Percentiles rank a stretch among this genome's conserved stretches.
Conservation (phyloP, 1,140 invertebrate species). For the Charaxes varanes region DNA sequence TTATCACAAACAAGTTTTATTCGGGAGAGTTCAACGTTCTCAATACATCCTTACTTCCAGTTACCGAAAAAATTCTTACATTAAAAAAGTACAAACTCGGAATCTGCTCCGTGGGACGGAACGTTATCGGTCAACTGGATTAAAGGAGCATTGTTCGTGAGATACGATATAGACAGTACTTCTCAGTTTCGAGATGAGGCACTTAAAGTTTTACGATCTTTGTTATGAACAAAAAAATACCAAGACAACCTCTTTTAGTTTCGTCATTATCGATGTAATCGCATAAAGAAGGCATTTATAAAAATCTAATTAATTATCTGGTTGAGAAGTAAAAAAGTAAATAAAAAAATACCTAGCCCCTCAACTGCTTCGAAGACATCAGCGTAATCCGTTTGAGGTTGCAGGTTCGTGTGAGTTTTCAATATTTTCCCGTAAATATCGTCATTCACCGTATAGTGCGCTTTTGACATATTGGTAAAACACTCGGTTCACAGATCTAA, state of each 20-base stretch:
- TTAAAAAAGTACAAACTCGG: neutral
- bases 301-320: conserved; percentile 9
- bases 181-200: conserved; percentile 6
- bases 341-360: conserved; percentile 42
- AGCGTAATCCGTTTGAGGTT: conserved; percentile 47
- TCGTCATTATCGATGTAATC: no score
- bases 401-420: conserved; percentile 39
- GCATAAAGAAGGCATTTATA: conserved; percentile 6
- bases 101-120: conserved; percentile 11
- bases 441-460: conserved; percentile 58
- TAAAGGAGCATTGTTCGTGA: conserved; percentile 19
- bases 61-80: conserved; percentile 10
- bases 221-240: conserved; percentile 8
- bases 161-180: conserved; percentile 11
- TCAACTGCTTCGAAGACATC: conserved; percentile 59
- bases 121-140: conserved; percentile 26
- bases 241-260: no score
- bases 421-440: conserved; percentile 64
- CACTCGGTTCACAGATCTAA: neutral
- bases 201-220: conserved; percentile 18
- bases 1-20: conserved; percentile 53
- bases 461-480: conserved; percentile 42
- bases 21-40: conserved; percentile 53
- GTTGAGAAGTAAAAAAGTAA: conserved; percentile 1
- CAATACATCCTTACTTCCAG: conserved; percentile 18